Evolutionary conservation across 2,113 vertebrate species (phyloP).

Genomic region (Herpetotheres cachinnans): DNA sequence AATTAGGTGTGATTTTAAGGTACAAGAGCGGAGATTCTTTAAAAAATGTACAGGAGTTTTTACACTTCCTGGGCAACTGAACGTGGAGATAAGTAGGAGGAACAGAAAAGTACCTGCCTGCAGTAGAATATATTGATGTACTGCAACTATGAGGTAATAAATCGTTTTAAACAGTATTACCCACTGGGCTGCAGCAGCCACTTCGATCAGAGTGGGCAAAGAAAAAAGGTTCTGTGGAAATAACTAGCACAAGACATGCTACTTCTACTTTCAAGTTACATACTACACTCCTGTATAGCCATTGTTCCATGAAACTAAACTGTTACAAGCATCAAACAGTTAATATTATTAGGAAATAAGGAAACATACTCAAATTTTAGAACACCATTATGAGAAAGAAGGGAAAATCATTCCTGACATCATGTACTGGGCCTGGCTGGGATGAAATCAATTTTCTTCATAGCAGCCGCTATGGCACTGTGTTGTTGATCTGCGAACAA

Average conservation of each 20-base stretch:
- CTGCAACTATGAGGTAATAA: background rate
- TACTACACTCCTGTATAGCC: background rate
- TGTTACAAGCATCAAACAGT: background rate
- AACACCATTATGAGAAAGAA: background rate
- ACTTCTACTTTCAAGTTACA: background rate
- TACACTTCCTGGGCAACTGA: background rate
- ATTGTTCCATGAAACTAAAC: background rate
- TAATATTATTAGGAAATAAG: background rate
- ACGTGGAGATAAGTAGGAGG: background rate
- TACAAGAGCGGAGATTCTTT: background rate
- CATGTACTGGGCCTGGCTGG: background rate
- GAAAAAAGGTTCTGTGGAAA: background rate
- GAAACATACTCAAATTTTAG: background rate
- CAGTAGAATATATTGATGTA: background rate
- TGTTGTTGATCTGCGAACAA: too few relatives aligned
- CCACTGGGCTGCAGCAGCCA: background rate
- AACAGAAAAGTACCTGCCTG: background rate
- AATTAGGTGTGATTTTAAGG: background rate
- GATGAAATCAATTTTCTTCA: background rate
- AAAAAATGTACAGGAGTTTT: background rate
- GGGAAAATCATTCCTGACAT: background rate
- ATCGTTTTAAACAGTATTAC: background rate
- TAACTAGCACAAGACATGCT: background rate
- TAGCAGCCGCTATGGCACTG: too few relatives aligned
- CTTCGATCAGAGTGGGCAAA: background rate